Conservation (phyloP, 2,888 invertebrate genomes). For the Drosophila lacicola region DNA sequence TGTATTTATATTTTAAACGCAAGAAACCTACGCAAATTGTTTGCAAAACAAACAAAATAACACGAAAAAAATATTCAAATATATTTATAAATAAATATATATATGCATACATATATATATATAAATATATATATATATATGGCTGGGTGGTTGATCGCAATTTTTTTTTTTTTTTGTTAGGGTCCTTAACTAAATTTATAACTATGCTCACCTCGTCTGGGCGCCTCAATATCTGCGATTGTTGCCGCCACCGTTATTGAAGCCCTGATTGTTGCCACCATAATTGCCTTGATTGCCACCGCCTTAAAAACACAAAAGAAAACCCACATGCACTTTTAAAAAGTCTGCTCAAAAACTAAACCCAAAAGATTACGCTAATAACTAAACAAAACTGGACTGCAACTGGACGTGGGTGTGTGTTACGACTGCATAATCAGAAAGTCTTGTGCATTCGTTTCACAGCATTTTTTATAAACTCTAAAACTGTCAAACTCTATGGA, state of each 20-base stretch:
- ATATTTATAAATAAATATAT: background rate
- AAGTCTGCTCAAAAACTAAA: slow-evolving; percentile 25
- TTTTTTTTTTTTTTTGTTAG: slow-evolving; percentile 38
- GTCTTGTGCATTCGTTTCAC: slow-evolving; percentile 60
- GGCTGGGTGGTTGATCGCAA: slow-evolving; percentile 18
- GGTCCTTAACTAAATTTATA: slow-evolving; percentile 57
- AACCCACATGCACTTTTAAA: slow-evolving; percentile 90
- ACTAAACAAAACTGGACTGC: slow-evolving; percentile 42
- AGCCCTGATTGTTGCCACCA: slow-evolving; percentile 85
- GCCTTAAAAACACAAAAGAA: slow-evolving; percentile 87
- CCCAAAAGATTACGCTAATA: slow-evolving; percentile 6
- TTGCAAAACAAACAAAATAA: slow-evolving; percentile 24
- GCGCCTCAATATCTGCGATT: slow-evolving; percentile 85
- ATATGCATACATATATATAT: background rate
- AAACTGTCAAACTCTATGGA: slow-evolving; percentile 59
- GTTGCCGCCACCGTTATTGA: slow-evolving; percentile 83
- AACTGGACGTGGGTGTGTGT: slow-evolving; percentile 56
- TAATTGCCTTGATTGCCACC: slow-evolving; percentile 86
- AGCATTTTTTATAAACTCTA: slow-evolving; percentile 50
- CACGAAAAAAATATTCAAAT: background rate
- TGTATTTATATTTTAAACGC: slow-evolving; percentile 18
- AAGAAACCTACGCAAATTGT: slow-evolving; percentile 39
- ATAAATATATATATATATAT: slow-evolving; percentile 1
- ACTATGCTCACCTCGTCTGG: slow-evolving; percentile 65
- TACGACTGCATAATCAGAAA: slow-evolving; percentile 68